phyloP scores from a whole-genome alignment of 2,888 invertebrate species.

The Caenorhabditis wallacei region DNA sequence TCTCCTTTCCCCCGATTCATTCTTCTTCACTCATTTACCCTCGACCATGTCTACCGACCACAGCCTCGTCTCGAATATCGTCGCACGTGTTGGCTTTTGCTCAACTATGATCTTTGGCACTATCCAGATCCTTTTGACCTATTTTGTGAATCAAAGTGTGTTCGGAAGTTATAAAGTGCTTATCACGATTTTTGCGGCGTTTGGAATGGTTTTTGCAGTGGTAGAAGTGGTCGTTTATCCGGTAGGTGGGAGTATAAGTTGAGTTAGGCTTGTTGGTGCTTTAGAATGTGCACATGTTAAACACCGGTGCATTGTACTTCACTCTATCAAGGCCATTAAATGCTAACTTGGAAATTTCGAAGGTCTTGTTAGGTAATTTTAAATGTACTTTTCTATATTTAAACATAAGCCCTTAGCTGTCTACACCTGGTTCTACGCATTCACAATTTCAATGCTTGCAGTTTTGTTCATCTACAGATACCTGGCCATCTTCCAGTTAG shows the following conservation, averaged over 20 bases:
- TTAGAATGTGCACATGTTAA: conserved; percentile 20
- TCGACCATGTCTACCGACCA: conserved; percentile 22
- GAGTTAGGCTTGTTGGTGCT: background rate
- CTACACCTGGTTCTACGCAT: conserved; percentile 20
- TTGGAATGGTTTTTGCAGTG: conserved; percentile 16
- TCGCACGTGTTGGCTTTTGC: conserved; percentile 22
- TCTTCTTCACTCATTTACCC: too few species aligned
- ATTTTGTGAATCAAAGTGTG: conserved; percentile 14
- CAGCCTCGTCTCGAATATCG: conserved; percentile 21
- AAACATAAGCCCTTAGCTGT: background rate
- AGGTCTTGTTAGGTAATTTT: background rate
- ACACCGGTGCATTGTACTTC: conserved; percentile 7
- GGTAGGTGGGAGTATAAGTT: background rate
- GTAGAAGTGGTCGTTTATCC: conserved; percentile 19
- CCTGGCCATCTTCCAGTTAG: conserved; percentile 20
- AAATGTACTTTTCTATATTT: background rate
- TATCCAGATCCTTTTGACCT: conserved; percentile 8
- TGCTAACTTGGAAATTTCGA: background rate
- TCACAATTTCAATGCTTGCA: conserved; percentile 21
- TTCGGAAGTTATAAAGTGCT: conserved; percentile 27
- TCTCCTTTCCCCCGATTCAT: too few species aligned
- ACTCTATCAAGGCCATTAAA: background rate
- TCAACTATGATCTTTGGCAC: conserved; percentile 9
- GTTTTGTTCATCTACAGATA: conserved; percentile 30
- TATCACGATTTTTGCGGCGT: conserved; percentile 18